phyloP scores from a whole-genome alignment of 2,797 vertebrate genomes.

The Rhinoraja longicauda region DNA sequence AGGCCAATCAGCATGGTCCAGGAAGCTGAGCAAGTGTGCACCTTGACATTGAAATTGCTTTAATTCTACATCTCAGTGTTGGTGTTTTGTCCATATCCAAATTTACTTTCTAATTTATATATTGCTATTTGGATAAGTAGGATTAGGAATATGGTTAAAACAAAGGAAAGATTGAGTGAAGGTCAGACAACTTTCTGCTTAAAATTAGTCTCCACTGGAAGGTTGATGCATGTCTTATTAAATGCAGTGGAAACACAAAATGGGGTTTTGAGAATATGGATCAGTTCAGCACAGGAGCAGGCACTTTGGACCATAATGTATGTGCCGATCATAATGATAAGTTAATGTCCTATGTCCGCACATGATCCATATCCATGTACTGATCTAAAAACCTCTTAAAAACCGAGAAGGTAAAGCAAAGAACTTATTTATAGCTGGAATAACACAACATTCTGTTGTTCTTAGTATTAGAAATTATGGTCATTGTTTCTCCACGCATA shows the following conservation, averaged over 20 bases:
- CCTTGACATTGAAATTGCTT: background rate
- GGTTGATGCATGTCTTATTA: background rate
- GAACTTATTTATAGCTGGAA: background rate
- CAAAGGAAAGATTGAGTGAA: background rate
- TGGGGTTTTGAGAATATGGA: background rate
- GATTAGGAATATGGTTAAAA: background rate
- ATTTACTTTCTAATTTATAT: background rate
- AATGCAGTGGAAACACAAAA: background rate
- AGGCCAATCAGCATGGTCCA: background rate
- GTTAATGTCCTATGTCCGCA: too few species aligned
- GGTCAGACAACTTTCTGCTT: background rate
- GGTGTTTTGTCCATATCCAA: background rate
- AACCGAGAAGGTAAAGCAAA: background rate
- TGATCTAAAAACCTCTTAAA: too few species aligned
- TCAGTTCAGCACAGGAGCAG: too few species aligned
- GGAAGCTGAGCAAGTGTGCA: background rate
- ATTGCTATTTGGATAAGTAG: background rate
- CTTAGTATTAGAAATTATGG: background rate
- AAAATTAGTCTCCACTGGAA: background rate
- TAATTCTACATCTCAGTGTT: background rate
- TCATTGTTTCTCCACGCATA: too few species aligned
- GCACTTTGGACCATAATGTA: too few species aligned
- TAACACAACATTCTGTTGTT: background rate
- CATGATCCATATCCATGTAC: too few species aligned
- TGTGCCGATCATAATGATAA: too few species aligned